Evolutionary conservation across 2,113 vertebrate genomes (phyloP), one percentile per base, ranked within the genome.

Genomic region (Hiodon tergisus): DNA sequence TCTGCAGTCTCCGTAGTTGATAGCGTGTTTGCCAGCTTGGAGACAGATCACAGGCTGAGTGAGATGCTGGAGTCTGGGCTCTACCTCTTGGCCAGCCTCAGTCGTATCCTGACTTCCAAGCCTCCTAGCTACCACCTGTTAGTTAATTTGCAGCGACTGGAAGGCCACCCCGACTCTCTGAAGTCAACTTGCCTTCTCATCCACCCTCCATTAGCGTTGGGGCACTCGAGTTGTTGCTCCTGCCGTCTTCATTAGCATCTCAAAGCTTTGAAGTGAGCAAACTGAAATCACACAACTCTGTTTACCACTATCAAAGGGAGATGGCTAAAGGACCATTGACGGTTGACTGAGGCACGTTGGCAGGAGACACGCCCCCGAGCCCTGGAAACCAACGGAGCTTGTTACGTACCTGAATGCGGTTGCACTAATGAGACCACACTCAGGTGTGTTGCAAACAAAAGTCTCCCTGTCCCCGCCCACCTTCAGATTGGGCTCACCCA

Each of bases 1-100:
- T 91, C 90, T 92, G 91, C 90, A 91, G 87, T 84, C 88, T 90
- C 85, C 81, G 88, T 85, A 89, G 88, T 90, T 86, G 88, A 91
- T 89, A 90, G 88, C 84, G 69, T 71, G 74, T 79, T 79, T 91
- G 91, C 91, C 91, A 92, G 90, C 79, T 92, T 92, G 91, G 91
- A 92, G 85, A 80, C 76, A 81, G 89, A 91, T 92, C 90, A 92
- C 87, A 92, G 87, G 85, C 84, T 79, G 46, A 68, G 47, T 80
- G 81, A 85, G 88, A 88, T 81, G 82, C 85, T 84, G 81, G 85
- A 87, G 87, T 84, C 82, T 83, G 82, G 88, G 87, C 89, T 86
- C 78, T 89, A 91, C 88, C 89, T 91, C 88, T 88, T 85, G 88
- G 90, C 90, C 89, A 86, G 77, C 81, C 78, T 77, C 73, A 78